Percentiles rank a stretch among this genome's conserved stretches.
These are phyloP conservation scores for Actenoides lindsayi DNA, from an alignment of 2,113 vertebrate species.

Conservation along the genomic window DNA sequence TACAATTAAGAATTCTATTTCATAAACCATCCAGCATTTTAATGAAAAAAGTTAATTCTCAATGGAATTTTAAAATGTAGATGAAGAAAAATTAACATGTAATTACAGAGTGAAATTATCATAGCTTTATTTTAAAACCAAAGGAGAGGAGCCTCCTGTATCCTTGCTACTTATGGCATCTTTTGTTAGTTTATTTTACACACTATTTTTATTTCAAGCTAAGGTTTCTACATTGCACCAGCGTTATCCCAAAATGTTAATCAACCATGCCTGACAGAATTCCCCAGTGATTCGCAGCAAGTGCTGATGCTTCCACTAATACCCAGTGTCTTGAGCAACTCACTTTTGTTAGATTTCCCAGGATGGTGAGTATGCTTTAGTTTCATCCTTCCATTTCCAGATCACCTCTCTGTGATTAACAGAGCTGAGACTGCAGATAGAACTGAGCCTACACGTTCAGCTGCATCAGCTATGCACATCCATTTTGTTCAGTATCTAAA, in stretches of 20 bases:
- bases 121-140: constrained; percentile 50
- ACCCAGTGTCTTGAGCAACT: constrained; percentile 27
- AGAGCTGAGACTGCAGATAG: not conserved
- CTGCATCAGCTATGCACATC: not conserved
- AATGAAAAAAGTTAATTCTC: constrained; percentile 67
- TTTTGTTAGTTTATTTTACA: constrained; percentile 57
- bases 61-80: constrained; percentile 65
- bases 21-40: constrained; percentile 61
- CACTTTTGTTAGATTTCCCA: constrained; percentile 60
- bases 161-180: not conserved
- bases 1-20: constrained; percentile 62
- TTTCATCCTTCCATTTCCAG: constrained; percentile 38
- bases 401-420: constrained; percentile 28
- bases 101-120: constrained; percentile 61
- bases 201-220: constrained; percentile 26
- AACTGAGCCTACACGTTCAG: not conserved
- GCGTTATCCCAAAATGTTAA: constrained; percentile 34
- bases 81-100: constrained; percentile 68
- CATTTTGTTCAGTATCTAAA: constrained; percentile 18
- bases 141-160: constrained; percentile 23
- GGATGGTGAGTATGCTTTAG: constrained; percentile 11
- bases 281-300: not conserved
- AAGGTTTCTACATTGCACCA: constrained; percentile 9
- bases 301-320: constrained; percentile 17
- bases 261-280: constrained; percentile 21